phyloP scores from a whole-genome alignment of 2,113 vertebrate genomes.

The Pandion haliaetus region DNA sequence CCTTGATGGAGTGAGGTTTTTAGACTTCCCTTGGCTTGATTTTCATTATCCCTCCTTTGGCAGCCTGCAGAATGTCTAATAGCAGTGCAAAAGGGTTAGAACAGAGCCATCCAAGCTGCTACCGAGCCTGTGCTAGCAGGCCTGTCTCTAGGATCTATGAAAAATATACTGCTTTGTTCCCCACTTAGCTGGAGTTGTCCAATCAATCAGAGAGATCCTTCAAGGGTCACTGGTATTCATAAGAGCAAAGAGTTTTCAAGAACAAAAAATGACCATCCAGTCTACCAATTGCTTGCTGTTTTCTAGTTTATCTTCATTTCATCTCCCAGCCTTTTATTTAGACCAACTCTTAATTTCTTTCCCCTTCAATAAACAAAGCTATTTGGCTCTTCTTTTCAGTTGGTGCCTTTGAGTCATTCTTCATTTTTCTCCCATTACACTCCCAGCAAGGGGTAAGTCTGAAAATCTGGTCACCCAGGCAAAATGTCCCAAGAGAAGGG shows the following conservation, averaged over 20 bases:
- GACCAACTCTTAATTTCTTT: neutral
- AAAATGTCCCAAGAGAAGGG: neutral
- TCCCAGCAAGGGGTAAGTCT: neutral
- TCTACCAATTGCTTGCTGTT: neutral
- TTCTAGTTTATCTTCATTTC: slow-evolving; percentile 14
- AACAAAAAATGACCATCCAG: neutral
- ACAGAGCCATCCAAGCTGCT: slow-evolving; percentile 13
- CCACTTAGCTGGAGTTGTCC: neutral
- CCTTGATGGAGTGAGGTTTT: slow-evolving; percentile 35
- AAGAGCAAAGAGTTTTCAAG: slow-evolving; percentile 11
- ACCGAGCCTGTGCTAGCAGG: neutral
- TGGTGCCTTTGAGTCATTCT: neutral
- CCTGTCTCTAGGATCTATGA: neutral
- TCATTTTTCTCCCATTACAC: neutral
- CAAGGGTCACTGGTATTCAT: slow-evolving; percentile 28
- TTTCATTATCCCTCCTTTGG: slow-evolving; percentile 29
- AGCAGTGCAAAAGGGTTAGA: neutral
- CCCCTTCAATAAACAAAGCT: neutral
- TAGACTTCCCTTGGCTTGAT: slow-evolving; percentile 21
- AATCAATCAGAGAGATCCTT: slow-evolving; percentile 43
- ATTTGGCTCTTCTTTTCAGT: neutral
- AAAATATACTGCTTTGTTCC: neutral
- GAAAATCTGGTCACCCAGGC: neutral
- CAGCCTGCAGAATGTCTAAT: slow-evolving; percentile 5
- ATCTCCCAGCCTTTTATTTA: neutral